Conservation (phyloP, 2,797 vertebrate genomes). For the Sebastes trivittatus region DNA sequence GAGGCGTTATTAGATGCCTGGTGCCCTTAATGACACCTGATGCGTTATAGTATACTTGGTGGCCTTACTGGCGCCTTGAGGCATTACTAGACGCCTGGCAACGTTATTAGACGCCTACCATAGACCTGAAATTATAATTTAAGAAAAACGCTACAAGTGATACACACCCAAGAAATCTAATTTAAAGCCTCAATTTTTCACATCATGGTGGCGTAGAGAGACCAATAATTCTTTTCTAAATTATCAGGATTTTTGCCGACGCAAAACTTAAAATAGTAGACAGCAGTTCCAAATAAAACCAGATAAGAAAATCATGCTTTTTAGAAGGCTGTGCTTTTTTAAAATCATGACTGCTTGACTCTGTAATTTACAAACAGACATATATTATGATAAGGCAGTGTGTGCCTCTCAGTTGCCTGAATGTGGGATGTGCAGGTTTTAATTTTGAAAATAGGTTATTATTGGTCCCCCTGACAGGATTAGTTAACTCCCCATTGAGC, state of each 20-base stretch:
- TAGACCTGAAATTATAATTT: too few species aligned
- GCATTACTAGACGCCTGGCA: too few species aligned
- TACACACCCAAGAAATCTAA: neutral
- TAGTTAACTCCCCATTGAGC: constrained; percentile 78
- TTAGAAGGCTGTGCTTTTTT: neutral
- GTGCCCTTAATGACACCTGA: too few species aligned
- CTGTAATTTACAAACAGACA: neutral
- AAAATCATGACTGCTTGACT: neutral
- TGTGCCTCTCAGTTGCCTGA: constrained; percentile 1
- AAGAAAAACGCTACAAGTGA: neutral
- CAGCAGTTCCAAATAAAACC: neutral
- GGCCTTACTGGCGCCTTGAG: too few species aligned
- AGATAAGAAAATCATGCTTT: neutral
- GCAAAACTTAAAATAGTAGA: neutral
- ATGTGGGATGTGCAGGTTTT: constrained; percentile 49
- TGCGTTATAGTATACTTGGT: too few species aligned
- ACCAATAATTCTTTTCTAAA: neutral
- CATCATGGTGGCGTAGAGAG: neutral
- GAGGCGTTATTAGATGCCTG: too few species aligned
- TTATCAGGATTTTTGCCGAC: neutral
- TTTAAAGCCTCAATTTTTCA: neutral
- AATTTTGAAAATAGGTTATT: constrained; percentile 72
- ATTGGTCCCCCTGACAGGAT: constrained; percentile 75
- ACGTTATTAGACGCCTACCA: too few species aligned
- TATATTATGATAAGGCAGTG: neutral